Base-by-base conservation (phyloP, 1,140 invertebrate species). In the Drosophila erecta region DNA sequence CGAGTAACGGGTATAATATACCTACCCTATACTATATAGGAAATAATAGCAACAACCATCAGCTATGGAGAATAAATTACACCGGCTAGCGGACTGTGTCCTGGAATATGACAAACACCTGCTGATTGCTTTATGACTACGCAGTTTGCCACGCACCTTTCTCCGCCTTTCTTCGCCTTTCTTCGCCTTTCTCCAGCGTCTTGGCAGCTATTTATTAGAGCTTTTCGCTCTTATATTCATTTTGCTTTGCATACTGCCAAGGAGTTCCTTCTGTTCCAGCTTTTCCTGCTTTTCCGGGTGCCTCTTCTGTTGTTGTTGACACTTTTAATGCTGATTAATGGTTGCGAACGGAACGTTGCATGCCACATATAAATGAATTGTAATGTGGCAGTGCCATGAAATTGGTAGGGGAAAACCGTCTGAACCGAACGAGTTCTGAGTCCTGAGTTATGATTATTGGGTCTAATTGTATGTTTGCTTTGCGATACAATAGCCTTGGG, bases 321-420 rank as follows among this genome's bases (percentile, higher is more conserved):
- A 83, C 79, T 60, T 78, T 81, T 81, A 81, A 81, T 81, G 79
- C 80, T 81, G 79, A 81, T 81, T 81, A 81, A 81, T 81, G 79
- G 79, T 49, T 27, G 64, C 59, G 20, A 80, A 56, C 64, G 33
- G 20, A 80, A 56, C 64, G 33, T 22, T 40, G 56, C 79, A 67
- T 69, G 79, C 75, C 79, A 59, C 79, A 83, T 83, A 83, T 69
- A 81, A 81, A 81, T 83, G 79, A 81, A 81, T 81, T 81, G 79
- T 83, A 79, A 78, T 70, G 35, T 64, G 58, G 55, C 58, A 78
- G 58, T 46, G 14, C 35, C 58, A 57, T 20, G 30, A 55, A 37
- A 50, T 10, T 8, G 33, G 33, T 17, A 38, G 40, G 35, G 50
- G 44, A 11, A 44, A 38, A 58, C 6, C 3, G 24, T 35, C 40